phyloP scores from a whole-genome alignment of 2,797 vertebrate genomes.

The Bradypodion ventrale region DNA sequence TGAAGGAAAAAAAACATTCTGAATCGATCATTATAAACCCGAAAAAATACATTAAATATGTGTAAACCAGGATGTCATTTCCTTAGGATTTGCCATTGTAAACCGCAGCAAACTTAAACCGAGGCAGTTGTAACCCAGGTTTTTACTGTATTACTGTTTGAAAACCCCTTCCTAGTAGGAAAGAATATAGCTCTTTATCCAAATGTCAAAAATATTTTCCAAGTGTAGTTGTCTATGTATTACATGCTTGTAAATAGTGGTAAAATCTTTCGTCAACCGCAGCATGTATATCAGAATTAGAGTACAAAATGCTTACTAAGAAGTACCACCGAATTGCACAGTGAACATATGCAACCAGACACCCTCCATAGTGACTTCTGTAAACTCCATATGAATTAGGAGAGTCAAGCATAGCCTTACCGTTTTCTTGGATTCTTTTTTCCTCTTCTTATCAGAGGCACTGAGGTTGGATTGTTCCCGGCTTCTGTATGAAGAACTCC shows the following conservation, averaged over 20 bases:
- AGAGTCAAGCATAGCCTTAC: slow-evolving; percentile 78
- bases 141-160: not conserved
- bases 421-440: slow-evolving; percentile 88
- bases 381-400: slow-evolving; percentile 59
- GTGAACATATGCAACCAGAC: not conserved
- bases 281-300: not conserved
- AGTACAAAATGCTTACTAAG: not conserved
- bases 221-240: not conserved
- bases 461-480: slow-evolving; percentile 78
- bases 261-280: not conserved
- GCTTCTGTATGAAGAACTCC: slow-evolving; percentile 81
- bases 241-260: not conserved
- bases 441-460: slow-evolving; percentile 84
- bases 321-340: too few species aligned
- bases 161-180: not conserved
- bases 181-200: not conserved
- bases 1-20: too few species aligned
- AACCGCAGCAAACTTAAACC: too few species aligned
- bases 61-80: too few species aligned
- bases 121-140: too few species aligned
- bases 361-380: slow-evolving; percentile 7
- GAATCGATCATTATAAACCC: too few species aligned
- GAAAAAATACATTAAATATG: too few species aligned
- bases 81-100: too few species aligned
- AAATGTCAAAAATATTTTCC: too few species aligned